A percentile compares a stretch with the other conserved stretches of the same genome.
phyloP scores from a whole-genome alignment of 2,797 vertebrate species.

The Pyrocephalus nanus region DNA sequence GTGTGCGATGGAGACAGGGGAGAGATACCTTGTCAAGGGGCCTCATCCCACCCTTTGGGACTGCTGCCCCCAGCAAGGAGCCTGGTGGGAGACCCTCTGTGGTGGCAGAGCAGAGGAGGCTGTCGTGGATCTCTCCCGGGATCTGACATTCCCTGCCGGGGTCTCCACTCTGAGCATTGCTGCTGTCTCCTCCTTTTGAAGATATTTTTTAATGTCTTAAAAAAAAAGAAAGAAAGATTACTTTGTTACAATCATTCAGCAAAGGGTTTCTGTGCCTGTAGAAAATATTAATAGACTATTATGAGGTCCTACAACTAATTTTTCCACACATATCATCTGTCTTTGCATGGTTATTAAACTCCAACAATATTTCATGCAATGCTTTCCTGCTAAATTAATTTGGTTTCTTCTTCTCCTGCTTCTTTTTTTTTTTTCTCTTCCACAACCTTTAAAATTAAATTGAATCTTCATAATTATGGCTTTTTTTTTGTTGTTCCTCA shows the following conservation, averaged over 20 bases:
- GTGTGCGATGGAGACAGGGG: too few species aligned
- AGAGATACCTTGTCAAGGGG: background rate
- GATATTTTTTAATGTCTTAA: constrained; percentile 74
- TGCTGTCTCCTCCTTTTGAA: constrained; percentile 75
- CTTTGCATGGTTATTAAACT: constrained; percentile 85
- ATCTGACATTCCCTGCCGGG: background rate
- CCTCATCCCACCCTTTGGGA: background rate
- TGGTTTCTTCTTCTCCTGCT: constrained; percentile 81
- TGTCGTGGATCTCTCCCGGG: background rate
- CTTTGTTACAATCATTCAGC: constrained; percentile 81
- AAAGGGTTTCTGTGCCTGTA: constrained; percentile 80
- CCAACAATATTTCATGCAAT: constrained; percentile 87
- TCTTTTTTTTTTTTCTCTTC: constrained; percentile 76
- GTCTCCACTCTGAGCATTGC: constrained; percentile 46
- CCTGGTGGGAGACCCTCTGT: background rate
- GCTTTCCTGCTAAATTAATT: constrained; percentile 83
- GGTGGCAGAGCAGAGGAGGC: background rate
- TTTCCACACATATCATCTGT: constrained; percentile 84
- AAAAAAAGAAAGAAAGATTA: constrained; percentile 70
- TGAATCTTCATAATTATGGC: constrained; percentile 83
- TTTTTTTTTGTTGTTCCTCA: constrained; percentile 78
- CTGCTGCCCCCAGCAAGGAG: background rate
- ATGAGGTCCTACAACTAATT: constrained; percentile 88
- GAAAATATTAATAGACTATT: constrained; percentile 85
- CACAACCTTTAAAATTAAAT: constrained; percentile 82